Percentiles rank a stretch among this genome's conserved stretches.
These are phyloP conservation scores for Sarcophaga bullata DNA, from an alignment of 1,140 invertebrate species.

Conservation along the genomic window DNA sequence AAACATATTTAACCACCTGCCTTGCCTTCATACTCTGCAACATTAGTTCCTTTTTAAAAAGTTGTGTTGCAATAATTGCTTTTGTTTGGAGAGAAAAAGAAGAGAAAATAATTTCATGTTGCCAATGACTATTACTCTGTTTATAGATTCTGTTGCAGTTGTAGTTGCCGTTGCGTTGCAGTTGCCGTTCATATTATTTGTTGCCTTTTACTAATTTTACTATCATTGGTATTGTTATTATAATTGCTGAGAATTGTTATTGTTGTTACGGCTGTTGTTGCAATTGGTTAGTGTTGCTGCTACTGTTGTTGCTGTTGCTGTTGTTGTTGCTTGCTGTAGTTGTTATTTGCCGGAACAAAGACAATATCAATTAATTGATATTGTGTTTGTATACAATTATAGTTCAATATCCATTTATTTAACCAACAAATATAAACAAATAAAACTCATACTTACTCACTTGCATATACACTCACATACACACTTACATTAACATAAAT, in stretches of 20 bases:
- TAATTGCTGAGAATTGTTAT: too few species aligned
- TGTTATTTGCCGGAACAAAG: background rate
- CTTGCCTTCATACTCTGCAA: too few species aligned
- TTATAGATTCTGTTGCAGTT: background rate
- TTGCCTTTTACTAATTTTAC: background rate
- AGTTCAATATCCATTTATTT: slow-evolving; percentile 10
- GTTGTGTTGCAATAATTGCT: too few species aligned
- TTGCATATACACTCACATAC: background rate
- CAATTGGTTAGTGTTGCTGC: too few species aligned
- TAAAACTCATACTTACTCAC: background rate
- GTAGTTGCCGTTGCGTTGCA: background rate
- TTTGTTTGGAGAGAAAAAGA: too few species aligned
- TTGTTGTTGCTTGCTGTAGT: background rate
- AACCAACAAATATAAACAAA: background rate
- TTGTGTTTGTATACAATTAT: slow-evolving; percentile 1
- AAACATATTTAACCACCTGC: too few species aligned
- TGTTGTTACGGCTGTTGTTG: too few species aligned
- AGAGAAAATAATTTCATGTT: too few species aligned
- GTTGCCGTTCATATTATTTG: background rate
- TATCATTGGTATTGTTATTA: background rate
- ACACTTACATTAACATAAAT: background rate
- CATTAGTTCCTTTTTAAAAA: too few species aligned
- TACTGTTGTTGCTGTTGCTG: too few species aligned
- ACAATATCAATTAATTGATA: slow-evolving; percentile 9
- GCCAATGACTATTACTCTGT: background rate